These are phyloP conservation scores for Phymastichus coffea DNA, from an alignment of 1,140 invertebrate genomes.

Conservation along the genomic window DNA sequence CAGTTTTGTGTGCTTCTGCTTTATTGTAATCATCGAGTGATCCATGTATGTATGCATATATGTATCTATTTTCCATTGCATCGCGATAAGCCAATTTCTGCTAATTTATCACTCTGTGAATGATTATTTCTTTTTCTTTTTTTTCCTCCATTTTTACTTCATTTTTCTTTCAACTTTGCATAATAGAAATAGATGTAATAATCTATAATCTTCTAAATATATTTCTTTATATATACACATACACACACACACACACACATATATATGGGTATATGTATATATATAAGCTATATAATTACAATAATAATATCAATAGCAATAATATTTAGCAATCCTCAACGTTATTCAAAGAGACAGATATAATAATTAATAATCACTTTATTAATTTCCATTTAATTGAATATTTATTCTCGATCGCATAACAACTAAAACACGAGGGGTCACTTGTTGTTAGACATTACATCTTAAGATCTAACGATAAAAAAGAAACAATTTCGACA, in stretches of 20 bases:
- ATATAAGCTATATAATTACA: slow-evolving; percentile 52
- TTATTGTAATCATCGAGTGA: slow-evolving; percentile 28
- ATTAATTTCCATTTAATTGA: slow-evolving; percentile 26
- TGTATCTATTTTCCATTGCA: slow-evolving; percentile 25
- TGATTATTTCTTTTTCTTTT: slow-evolving; percentile 3
- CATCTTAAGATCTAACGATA: slow-evolving; percentile 48
- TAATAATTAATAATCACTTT: slow-evolving; percentile 39
- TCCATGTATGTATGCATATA: slow-evolving; percentile 9
- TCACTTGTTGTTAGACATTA: slow-evolving; percentile 41
- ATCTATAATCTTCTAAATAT: slow-evolving; percentile 33
- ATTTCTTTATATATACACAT: slow-evolving; percentile 34
- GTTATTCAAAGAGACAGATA: slow-evolving; percentile 45
- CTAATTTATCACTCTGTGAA: too few species aligned
- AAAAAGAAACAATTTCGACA: slow-evolving; percentile 45
- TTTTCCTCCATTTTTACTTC: not conserved
- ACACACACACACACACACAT: too few species aligned
- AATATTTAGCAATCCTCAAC: slow-evolving; percentile 51
- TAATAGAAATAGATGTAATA: slow-evolving; percentile 23
- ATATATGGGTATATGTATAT: too few species aligned
- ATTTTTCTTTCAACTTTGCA: slow-evolving; percentile 19
- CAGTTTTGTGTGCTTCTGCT: slow-evolving; percentile 35
- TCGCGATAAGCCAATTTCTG: slow-evolving; percentile 22
- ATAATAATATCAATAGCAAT: slow-evolving; percentile 49
- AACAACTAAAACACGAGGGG: slow-evolving; percentile 49
- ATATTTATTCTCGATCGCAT: slow-evolving; percentile 34